Percentiles rank a stretch among this genome's conserved stretches.
Conservation (phyloP, 1,140 invertebrate genomes). For the Myzus persicae region DNA sequence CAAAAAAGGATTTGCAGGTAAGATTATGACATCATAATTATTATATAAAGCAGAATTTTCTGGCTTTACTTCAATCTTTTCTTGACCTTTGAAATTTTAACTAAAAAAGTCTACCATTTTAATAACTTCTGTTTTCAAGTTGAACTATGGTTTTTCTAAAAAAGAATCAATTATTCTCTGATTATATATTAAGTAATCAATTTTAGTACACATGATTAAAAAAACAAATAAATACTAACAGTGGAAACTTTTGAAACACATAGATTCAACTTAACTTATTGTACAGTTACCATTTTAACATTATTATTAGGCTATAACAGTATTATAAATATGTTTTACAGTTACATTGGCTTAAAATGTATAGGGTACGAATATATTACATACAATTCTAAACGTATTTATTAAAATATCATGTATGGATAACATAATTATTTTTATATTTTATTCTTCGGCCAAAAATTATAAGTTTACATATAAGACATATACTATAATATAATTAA, state of each 20-base stretch:
- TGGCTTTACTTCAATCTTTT: neutral
- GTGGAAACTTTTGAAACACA: neutral
- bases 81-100: neutral
- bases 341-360: neutral
- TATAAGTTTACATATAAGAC: neutral
- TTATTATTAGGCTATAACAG: neutral
- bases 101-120: too few species aligned
- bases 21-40: neutral
- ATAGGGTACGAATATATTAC: neutral
- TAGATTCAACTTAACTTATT: neutral
- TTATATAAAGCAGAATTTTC: neutral
- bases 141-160: neutral
- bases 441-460: neutral
- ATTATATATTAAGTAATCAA: too few species aligned
- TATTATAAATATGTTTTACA: neutral
- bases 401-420: neutral
- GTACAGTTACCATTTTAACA: neutral
- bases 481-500: too few species aligned
- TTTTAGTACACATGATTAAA: neutral
- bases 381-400: neutral
- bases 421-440: neutral
- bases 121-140: neutral
- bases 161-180: too few species aligned
- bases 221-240: neutral
- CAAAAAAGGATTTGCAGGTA: neutral